Percentiles rank a stretch among this genome's conserved stretches.
Conservation (phyloP, 2,113 vertebrate species). For the Sialia sialis region DNA sequence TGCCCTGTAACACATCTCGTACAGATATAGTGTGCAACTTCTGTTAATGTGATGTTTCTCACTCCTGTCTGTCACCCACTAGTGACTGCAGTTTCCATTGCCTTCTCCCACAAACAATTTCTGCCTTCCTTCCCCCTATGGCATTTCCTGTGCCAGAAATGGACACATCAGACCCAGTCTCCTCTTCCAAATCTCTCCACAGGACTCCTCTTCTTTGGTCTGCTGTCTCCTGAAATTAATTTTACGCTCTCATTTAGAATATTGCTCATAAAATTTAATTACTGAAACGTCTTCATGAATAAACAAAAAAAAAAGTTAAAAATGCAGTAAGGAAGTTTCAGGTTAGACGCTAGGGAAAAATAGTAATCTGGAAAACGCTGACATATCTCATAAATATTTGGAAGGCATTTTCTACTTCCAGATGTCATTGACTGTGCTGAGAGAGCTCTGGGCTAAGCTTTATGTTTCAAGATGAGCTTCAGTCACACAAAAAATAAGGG, state of each 20-base stretch:
- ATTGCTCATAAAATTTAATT: conserved; percentile 24
- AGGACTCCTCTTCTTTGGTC: neutral
- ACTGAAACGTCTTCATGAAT: neutral
- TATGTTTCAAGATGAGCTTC: neutral
- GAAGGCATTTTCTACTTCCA: conserved; percentile 41
- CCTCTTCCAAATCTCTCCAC: neutral
- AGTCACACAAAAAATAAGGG: neutral
- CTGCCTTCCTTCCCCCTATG: neutral
- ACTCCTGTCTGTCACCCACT: neutral
- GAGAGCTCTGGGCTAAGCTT: neutral
- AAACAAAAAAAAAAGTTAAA: conserved; percentile 9
- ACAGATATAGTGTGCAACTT: neutral
- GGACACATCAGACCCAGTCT: neutral
- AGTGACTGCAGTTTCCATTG: neutral
- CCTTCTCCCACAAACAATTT: neutral
- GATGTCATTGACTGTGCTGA: neutral
- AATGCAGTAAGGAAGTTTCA: conserved; percentile 22
- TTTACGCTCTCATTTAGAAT: neutral
- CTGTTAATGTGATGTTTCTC: neutral
- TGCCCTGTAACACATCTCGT: neutral
- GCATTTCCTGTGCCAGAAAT: conserved; percentile 16
- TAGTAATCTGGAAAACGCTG: conserved; percentile 21
- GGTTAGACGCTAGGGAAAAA: neutral
- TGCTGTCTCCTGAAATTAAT: neutral
- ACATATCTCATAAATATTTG: conserved; percentile 44